Percentiles rank a stretch among this genome's conserved stretches.
Conservation (phyloP, 2,888 invertebrate species). For the Hemithea aestivaria region DNA sequence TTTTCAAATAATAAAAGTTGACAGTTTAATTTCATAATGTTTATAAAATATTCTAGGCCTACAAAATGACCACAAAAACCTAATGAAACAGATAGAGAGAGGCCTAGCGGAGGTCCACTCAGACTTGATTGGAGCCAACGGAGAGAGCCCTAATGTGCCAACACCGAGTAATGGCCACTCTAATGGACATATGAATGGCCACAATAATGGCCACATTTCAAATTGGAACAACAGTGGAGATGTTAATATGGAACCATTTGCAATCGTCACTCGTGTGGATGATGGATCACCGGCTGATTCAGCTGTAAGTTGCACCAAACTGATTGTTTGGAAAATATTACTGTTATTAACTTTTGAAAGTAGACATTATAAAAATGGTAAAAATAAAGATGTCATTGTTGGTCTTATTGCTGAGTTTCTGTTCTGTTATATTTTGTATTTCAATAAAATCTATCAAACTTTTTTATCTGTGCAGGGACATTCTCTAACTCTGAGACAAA, state of each 20-base stretch:
- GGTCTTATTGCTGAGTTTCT: too few species aligned
- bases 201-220: constrained; percentile 1
- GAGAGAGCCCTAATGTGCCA: constrained; percentile 13
- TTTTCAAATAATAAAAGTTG: too few species aligned
- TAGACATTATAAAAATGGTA: too few species aligned
- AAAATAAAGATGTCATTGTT: too few species aligned
- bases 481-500: too few species aligned
- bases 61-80: constrained; percentile 91
- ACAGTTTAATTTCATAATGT: too few species aligned
- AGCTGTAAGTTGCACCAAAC: constrained; percentile 85
- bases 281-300: constrained; percentile 89
- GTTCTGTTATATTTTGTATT: too few species aligned
- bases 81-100: constrained; percentile 91
- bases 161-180: constrained; percentile 2
- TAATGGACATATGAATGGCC: not conserved
- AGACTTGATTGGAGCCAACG: constrained; percentile 36
- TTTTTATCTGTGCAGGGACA: too few species aligned
- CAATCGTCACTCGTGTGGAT: constrained; percentile 85
- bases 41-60: constrained; percentile 78
- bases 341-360: too few species aligned
- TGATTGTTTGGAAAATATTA: too few species aligned
- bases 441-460: too few species aligned
- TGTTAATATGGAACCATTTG: constrained; percentile 67
- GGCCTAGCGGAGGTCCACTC: constrained; percentile 83
- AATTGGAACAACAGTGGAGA: constrained; percentile 18